Evolutionary conservation across 2,113 vertebrate species (phyloP).

Genomic region (Tetrax tetrax): DNA sequence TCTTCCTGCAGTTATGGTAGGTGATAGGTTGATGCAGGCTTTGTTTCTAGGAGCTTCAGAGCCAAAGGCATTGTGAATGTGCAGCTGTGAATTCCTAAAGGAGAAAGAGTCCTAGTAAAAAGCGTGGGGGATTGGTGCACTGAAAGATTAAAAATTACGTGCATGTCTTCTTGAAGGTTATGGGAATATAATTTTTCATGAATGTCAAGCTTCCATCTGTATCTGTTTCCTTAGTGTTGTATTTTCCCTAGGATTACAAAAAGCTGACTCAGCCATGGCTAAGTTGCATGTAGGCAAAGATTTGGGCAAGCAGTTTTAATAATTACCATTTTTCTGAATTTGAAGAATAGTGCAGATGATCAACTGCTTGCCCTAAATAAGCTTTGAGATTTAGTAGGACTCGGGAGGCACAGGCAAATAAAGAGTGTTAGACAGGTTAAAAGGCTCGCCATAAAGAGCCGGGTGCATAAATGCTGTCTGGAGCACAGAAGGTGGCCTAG

Average conservation of each 20-base stretch:
- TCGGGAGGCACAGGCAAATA: background rate
- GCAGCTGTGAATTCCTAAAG: background rate
- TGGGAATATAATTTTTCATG: background rate
- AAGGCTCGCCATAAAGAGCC: background rate
- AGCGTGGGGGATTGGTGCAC: background rate
- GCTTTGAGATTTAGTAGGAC: background rate
- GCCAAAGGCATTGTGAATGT: background rate
- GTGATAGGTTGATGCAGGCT: background rate
- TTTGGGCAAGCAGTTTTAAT: background rate
- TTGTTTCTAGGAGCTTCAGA: background rate
- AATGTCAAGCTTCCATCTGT: background rate
- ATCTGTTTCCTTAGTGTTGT: background rate
- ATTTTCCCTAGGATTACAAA: background rate
- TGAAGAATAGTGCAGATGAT: background rate
- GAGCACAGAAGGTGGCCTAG: background rate
- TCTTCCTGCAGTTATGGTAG: background rate
- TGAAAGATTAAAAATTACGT: background rate
- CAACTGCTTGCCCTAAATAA: background rate
- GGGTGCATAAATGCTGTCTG: background rate
- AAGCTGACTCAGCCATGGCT: background rate
- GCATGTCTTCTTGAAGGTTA: background rate
- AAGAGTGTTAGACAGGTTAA: constrained; percentile 21
- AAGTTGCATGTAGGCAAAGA: background rate
- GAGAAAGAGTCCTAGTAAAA: background rate
- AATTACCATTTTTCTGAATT: background rate